phyloP scores from a whole-genome alignment of 2,797 vertebrate genomes.

The Silurus aristotelis region DNA sequence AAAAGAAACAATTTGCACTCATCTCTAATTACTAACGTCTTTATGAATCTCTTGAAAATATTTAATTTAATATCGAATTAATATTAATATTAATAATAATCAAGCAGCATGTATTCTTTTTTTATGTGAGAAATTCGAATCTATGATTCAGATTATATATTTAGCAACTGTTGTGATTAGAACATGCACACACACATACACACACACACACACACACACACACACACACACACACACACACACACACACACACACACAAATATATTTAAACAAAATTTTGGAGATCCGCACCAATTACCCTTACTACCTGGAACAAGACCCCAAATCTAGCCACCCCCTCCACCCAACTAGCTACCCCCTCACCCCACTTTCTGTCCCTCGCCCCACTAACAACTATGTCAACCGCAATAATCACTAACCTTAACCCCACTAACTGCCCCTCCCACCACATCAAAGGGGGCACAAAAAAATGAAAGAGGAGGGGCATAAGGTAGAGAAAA shows the following conservation, averaged over 20 bases:
- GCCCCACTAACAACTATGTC: not conserved
- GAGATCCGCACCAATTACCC: slow-evolving; percentile 6
- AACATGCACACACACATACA: not conserved
- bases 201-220: not conserved
- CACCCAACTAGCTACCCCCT: not conserved
- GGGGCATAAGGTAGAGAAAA: not conserved
- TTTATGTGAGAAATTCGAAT: not conserved
- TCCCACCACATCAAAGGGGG: slow-evolving; percentile 26
- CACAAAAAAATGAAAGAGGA: slow-evolving; percentile 6
- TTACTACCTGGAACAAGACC: slow-evolving; percentile 9
- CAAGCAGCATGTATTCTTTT: not conserved
- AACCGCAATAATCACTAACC: slow-evolving; percentile 22
- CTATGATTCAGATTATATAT: not conserved
- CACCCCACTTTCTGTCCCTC: slow-evolving; percentile 24
- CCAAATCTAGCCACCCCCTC: slow-evolving; percentile 7
- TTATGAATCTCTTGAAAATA: not conserved
- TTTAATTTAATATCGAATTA: not conserved
- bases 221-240: too few relatives aligned
- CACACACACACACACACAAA: not conserved
- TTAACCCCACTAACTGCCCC: slow-evolving; percentile 28
- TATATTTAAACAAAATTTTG: not conserved
- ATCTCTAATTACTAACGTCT: not conserved
- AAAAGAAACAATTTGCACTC: not conserved
- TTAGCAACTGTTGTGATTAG: not conserved
- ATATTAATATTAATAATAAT: not conserved